phyloP scores from a whole-genome alignment of 2,113 vertebrate genomes.

The Picathartes gymnocephalus region DNA sequence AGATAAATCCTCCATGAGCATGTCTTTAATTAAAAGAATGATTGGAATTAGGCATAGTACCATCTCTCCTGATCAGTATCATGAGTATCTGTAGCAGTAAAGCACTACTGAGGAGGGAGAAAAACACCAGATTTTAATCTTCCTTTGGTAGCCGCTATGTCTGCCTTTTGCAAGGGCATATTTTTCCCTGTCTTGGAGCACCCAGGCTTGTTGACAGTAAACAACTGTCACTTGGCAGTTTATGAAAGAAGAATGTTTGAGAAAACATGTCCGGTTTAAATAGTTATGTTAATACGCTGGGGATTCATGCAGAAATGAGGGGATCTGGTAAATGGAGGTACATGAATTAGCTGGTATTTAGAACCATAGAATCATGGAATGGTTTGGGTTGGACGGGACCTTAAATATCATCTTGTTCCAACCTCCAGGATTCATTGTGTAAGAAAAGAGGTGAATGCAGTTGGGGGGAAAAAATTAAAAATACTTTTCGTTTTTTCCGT shows the following conservation, averaged over 20 bases:
- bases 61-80: conserved; percentile 19
- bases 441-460: neutral
- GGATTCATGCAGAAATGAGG: neutral
- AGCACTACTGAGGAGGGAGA: conserved; percentile 12
- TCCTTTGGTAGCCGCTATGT: neutral
- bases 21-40: conserved; percentile 51
- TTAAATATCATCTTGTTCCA: neutral
- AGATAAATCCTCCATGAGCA: conserved; percentile 12
- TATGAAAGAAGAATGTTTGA: conserved; percentile 54
- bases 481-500: neutral
- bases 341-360: neutral
- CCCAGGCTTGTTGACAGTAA: conserved; percentile 57
- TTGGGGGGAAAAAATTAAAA: neutral
- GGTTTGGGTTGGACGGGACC: neutral
- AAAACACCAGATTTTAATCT: conserved; percentile 51
- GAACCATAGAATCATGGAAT: neutral
- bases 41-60: conserved; percentile 29
- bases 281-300: conserved; percentile 26
- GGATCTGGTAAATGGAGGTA: neutral
- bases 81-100: neutral
- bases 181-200: conserved; percentile 24
- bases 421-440: neutral
- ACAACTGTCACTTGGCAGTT: conserved; percentile 64
- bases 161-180: conserved; percentile 29
- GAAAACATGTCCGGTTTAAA: conserved; percentile 58